A percentile compares a stretch with the other conserved stretches of the same genome.
Evolutionary conservation across 1,140 invertebrate species (phyloP).

Genomic region (Leptopilina boulardi): DNA sequence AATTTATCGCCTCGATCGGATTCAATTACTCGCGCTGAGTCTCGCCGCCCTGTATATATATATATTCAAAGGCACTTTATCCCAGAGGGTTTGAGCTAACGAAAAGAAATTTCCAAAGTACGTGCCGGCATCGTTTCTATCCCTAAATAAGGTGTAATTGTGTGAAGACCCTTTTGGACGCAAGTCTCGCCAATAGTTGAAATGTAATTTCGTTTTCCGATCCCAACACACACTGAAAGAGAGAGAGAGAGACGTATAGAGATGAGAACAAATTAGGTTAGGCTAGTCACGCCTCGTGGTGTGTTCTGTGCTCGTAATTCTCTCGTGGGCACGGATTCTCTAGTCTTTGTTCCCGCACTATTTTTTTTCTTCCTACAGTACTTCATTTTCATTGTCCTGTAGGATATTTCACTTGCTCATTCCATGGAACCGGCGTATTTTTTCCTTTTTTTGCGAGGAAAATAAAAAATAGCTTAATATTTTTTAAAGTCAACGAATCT

Average conservation of each 20-base stretch:
- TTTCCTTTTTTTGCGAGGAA: constrained; percentile 7
- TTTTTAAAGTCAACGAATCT: not conserved
- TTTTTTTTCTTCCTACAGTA: not conserved
- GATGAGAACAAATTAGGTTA: constrained; percentile 68
- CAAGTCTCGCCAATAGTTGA: constrained; percentile 55
- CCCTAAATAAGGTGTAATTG: constrained; percentile 48
- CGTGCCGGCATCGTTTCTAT: constrained; percentile 52
- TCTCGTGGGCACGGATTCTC: constrained; percentile 47
- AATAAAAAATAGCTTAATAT: too few relatives aligned
- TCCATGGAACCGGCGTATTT: not conserved
- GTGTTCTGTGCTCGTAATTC: constrained; percentile 43
- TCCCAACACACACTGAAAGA: too few relatives aligned
- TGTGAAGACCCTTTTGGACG: constrained; percentile 44
- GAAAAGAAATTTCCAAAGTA: constrained; percentile 56
- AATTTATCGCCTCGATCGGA: constrained; percentile 1
- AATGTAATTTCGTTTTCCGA: constrained; percentile 68
- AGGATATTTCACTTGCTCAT: not conserved
- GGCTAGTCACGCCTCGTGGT: constrained; percentile 50
- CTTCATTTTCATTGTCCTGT: constrained; percentile 28
- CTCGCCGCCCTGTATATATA: not conserved
- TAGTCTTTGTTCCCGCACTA: constrained; percentile 34
- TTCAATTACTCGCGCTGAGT: not conserved
- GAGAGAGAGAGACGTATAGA: too few relatives aligned
- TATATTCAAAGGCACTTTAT: constrained; percentile 47
- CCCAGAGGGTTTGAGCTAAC: constrained; percentile 47